Base-by-base conservation (phyloP, 1,140 invertebrate species). In the Euglossa dilemma region DNA sequence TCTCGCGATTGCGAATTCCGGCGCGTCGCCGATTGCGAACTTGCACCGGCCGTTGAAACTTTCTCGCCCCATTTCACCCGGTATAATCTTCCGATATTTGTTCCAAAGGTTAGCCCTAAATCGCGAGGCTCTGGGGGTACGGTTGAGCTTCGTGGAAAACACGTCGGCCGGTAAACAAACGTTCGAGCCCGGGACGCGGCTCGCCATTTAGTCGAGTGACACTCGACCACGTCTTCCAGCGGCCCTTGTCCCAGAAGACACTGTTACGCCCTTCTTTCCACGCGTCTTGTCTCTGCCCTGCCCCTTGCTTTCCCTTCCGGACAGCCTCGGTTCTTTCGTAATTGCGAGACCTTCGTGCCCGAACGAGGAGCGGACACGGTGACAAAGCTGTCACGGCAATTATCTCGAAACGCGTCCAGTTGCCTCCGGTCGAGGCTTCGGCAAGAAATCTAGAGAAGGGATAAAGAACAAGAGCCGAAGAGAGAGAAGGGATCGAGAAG, bases 381-480 rank as follows among this genome's bases (percentile, higher is more conserved):
- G 52, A 72, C 70, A 72, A 72, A 72, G 70, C 52, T 43, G 70
- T 56, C 28, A 56, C 28, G 52, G 52, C 28, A 72, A 72, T 72
- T 72, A 72, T 72, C 70, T 43, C 70, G 70, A 56, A 56, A 72
- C 70, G 52, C 52, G 70, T 56, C 20, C 69, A 28, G 18, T 56
- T 20, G 28, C 50, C 28, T 54, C 2, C 11, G 25, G 14, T 1
- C 50, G 0, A 4, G 4, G 36, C 36, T 36, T 36, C 36, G 16
- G 7, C 20, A 20, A 8, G 2, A 16, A 28, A 28, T 1, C n/a
- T n/a, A 25, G 28, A 18, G 61, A 36, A 28, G 28, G 7, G 18
- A 56, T 23, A 8, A 28, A 36, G 16, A 16, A 3, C 7, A 2
- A 61, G 61, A 28, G 16, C 9, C 7, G 16, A 28, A 20, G 61